Conservation (phyloP, 53 echinoderm and acorn worm genomes). For the Arbacia lixula region DNA sequence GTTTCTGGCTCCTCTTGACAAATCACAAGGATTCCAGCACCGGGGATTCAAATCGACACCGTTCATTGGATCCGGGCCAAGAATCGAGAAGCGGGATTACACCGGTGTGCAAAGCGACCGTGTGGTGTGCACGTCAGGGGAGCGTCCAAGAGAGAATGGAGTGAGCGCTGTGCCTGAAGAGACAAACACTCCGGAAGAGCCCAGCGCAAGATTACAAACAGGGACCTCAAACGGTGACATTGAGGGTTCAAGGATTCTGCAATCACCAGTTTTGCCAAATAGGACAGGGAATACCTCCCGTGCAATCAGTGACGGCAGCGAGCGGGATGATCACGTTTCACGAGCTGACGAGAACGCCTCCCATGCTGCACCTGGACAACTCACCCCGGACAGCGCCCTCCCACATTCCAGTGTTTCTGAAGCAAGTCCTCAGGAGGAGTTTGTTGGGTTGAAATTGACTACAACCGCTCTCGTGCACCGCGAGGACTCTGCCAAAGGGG, state of each 20-base stretch:
- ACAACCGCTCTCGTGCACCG: slow-evolving; percentile 84
- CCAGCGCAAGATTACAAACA: neutral
- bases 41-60: neutral
- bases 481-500: slow-evolving; percentile 69
- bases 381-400: neutral
- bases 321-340: neutral
- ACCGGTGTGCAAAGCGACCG: neutral
- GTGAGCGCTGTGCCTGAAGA: neutral
- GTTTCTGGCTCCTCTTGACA: slow-evolving; percentile 87
- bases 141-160: neutral
- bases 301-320: slow-evolving; percentile 15
- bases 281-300: slow-evolving; percentile 11
- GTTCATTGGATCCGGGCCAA: neutral
- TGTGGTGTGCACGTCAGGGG: neutral
- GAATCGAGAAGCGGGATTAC: slow-evolving; percentile 34
- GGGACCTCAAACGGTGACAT: neutral
- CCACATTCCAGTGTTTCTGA: slow-evolving; percentile 74
- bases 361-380: neutral
- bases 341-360: neutral
- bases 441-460: slow-evolving; percentile 72
- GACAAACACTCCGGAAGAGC: neutral
- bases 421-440: slow-evolving; percentile 63
- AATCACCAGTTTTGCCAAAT: slow-evolving; percentile 29
- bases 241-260: neutral
- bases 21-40: slow-evolving; percentile 70